phyloP scores from a whole-genome alignment of 2,888 invertebrate genomes.

The Diplazon laetatorius region DNA sequence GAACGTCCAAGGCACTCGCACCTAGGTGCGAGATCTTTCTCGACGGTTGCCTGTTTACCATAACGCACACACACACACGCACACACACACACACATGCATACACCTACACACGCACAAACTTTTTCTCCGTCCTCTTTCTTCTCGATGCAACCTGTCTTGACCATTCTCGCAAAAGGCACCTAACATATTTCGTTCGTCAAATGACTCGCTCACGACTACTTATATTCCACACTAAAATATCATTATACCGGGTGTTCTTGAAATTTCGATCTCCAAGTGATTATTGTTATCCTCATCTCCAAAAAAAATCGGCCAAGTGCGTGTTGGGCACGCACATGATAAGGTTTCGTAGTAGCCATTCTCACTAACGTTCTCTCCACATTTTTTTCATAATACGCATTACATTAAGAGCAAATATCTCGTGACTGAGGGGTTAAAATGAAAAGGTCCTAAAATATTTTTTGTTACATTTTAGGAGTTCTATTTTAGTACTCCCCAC shows the following conservation, averaged over 20 bases:
- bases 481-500: too few species aligned
- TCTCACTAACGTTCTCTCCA: too few species aligned
- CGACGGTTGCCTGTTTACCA: constrained; percentile 76
- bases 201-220: background rate
- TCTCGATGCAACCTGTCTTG: constrained; percentile 80
- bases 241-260: background rate
- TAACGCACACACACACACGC: constrained; percentile 68
- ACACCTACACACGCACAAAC: constrained; percentile 27
- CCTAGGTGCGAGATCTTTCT: constrained; percentile 82
- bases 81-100: constrained; percentile 6
- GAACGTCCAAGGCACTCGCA: constrained; percentile 79
- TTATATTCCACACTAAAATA: constrained; percentile 14
- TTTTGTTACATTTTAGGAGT: too few species aligned
- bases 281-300: too few species aligned
- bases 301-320: too few species aligned
- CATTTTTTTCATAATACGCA: too few species aligned
- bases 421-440: too few species aligned
- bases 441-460: too few species aligned
- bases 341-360: too few species aligned
- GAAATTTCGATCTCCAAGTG: background rate
- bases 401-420: too few species aligned
- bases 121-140: constrained; percentile 74
- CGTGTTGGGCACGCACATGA: too few species aligned
- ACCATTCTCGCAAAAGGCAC: constrained; percentile 58
- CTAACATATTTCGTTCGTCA: constrained; percentile 25